Conservation (phyloP, 1,140 invertebrate genomes). For the Andrena cerasifolii region DNA sequence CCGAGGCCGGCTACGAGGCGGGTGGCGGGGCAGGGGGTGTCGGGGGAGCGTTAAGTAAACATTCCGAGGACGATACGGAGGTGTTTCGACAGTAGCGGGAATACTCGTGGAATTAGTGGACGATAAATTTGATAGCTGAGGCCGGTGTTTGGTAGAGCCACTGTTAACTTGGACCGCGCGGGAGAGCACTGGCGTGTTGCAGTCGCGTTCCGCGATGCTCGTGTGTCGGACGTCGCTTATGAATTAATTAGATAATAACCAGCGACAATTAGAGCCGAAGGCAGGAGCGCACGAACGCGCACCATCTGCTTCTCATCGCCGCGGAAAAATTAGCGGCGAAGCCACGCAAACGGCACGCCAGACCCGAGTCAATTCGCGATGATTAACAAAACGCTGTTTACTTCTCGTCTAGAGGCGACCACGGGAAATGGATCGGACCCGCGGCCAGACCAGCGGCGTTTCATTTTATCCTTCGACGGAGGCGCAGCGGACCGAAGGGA, state of each 20-base stretch:
- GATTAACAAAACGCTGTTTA: slow-evolving; percentile 11
- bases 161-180: slow-evolving; percentile 51
- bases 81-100: slow-evolving; percentile 1
- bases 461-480: background rate
- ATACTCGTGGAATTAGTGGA: slow-evolving; percentile 10
- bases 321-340: slow-evolving; percentile 56
- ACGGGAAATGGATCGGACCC: too few species aligned
- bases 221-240: slow-evolving; percentile 61
- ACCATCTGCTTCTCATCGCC: slow-evolving; percentile 74
- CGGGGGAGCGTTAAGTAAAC: slow-evolving; percentile 9
- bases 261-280: slow-evolving; percentile 70
- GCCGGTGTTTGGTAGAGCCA: slow-evolving; percentile 3
- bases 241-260: slow-evolving; percentile 77
- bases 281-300: slow-evolving; percentile 64
- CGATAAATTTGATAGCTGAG: slow-evolving; percentile 18
- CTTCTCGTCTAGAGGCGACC: background rate
- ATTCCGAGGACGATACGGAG: slow-evolving; percentile 30
- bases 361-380: background rate
- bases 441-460: too few species aligned
- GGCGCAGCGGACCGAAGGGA: background rate
- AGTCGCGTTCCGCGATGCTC: slow-evolving; percentile 43
- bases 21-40: background rate
- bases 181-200: slow-evolving; percentile 21
- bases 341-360: background rate
- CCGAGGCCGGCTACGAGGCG: background rate